phyloP scores from a whole-genome alignment of 2,888 invertebrate genomes.

The Neria commutata region DNA sequence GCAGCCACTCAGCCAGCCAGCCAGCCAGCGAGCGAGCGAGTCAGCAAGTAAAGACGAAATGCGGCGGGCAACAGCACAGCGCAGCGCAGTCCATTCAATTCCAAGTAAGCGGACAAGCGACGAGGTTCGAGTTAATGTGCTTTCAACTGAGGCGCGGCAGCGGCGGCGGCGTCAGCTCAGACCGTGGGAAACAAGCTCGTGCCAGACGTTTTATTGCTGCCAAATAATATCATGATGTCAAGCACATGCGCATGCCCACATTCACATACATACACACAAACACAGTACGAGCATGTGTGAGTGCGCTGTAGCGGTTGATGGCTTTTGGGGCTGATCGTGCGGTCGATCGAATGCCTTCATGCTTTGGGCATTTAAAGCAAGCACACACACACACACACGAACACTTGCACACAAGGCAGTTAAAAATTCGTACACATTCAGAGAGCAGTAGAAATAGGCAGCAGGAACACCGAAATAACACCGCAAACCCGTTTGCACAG shows the following conservation, averaged over 20 bases:
- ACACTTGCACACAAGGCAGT: background rate
- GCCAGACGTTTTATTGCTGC: constrained; percentile 61
- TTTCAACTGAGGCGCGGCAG: constrained; percentile 53
- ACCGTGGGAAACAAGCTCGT: constrained; percentile 63
- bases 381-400: too few relatives aligned
- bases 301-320: background rate
- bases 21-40: constrained; percentile 5
- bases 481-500: constrained; percentile 17
- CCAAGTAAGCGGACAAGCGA: constrained; percentile 38
- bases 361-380: constrained; percentile 20
- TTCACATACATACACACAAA: constrained; percentile 1
- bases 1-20: constrained; percentile 26
- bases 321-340: constrained; percentile 29
- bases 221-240: constrained; percentile 60
- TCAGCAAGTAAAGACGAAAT: too few relatives aligned
- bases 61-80: too few relatives aligned
- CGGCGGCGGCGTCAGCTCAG: constrained; percentile 35
- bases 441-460: background rate
- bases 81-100: constrained; percentile 16
- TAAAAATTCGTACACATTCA: constrained; percentile 7
- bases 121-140: constrained; percentile 53
- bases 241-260: constrained; percentile 43
- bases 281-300: background rate
- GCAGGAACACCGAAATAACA: background rate
- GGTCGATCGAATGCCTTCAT: constrained; percentile 19